phyloP scores from a whole-genome alignment of 2,797 vertebrate species.

The Meda fulgida region DNA sequence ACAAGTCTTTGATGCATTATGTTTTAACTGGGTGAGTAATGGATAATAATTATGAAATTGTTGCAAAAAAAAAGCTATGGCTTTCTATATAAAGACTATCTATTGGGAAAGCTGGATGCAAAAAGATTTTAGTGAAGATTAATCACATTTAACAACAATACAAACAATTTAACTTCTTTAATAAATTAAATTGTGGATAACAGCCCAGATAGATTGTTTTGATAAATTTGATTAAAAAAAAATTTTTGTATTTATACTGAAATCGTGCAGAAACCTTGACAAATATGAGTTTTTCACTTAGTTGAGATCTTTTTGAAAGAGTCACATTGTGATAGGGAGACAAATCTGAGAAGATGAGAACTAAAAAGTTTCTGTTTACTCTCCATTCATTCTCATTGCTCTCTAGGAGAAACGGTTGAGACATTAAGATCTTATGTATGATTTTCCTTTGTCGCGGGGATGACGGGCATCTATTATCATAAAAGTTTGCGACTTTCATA shows the following conservation, averaged over 20 bases:
- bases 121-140: not conserved
- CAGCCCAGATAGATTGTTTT: not conserved
- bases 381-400: not conserved
- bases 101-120: not conserved
- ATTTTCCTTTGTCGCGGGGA: not conserved
- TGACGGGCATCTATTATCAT: constrained; percentile 25
- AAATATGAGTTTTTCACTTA: not conserved
- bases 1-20: constrained; percentile 13
- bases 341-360: not conserved
- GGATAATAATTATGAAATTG: constrained; percentile 4
- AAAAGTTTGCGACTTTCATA: constrained; percentile 32
- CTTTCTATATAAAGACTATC: not conserved
- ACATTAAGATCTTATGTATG: constrained; percentile 12
- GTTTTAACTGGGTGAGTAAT: not conserved
- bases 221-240: not conserved
- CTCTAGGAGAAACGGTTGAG: not conserved
- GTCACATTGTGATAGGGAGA: not conserved
- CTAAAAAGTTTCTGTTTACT: not conserved
- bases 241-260: not conserved
- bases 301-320: not conserved
- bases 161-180: not conserved
- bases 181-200: not conserved
- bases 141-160: not conserved
- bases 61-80: not conserved
- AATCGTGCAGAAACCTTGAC: not conserved